Conservation (phyloP, 2,113 vertebrate genomes). For the Carlito syrichta region DNA sequence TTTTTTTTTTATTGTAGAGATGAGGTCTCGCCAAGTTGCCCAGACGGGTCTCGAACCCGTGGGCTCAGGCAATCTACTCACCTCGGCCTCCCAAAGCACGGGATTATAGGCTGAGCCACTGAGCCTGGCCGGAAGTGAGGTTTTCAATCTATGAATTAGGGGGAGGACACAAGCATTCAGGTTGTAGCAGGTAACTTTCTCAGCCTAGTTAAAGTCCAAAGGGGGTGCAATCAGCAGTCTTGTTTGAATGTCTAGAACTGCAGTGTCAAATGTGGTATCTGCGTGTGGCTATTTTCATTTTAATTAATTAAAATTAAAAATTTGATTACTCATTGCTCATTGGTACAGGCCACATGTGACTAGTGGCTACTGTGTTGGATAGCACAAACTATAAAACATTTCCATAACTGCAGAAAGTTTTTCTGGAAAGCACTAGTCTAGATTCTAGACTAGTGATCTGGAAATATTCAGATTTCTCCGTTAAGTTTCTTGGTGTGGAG, state of each 20-base stretch:
- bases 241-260: not conserved
- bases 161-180: not conserved
- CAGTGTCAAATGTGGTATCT: not conserved
- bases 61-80: too few species aligned
- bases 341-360: not conserved
- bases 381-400: not conserved
- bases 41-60: too few species aligned
- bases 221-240: not conserved
- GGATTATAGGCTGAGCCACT: too few species aligned
- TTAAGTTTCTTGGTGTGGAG: not conserved
- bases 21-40: too few species aligned
- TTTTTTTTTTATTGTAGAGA: too few species aligned
- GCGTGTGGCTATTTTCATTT: not conserved
- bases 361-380: not conserved
- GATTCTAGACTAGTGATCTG: not conserved
- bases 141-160: not conserved
- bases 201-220: not conserved
- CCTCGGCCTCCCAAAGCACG: too few species aligned
- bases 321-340: not conserved
- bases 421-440: not conserved
- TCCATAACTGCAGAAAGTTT: not conserved
- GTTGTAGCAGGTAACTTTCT: not conserved
- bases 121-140: not conserved
- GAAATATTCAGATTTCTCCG: not conserved
- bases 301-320: not conserved